Base-by-base conservation (phyloP, 2,888 invertebrate genomes). In the Pammene aurita region DNA sequence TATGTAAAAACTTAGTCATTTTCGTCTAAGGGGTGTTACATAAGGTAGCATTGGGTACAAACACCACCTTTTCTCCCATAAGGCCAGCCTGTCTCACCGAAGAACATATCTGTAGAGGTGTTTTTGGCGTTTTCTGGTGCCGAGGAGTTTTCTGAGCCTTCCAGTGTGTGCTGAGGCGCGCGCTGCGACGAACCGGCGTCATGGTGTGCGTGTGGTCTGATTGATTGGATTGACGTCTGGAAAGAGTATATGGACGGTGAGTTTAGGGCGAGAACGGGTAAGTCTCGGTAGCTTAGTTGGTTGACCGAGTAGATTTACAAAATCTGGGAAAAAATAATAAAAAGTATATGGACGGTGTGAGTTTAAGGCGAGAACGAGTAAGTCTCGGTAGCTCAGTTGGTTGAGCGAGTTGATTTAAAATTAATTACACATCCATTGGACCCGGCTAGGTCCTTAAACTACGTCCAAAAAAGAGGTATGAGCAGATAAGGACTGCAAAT, bases 141-240 rank as follows among this genome's bases (percentile, higher is more conserved):
- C 38, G 44, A 14, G 54, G 54, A 1, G 54, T 54, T 4, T 54
- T 54, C 14, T 58, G 42, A 7, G 60, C 65, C 55, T 73, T 72
- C 63, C 74, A 73, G 18, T 75, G 77, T 0, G 66, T 11, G 34
- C 79, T 80, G 0, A 92, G 75, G 0, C 93, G 79, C 0, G 84
- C 87, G 71, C 93, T 93, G 52, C 93, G 84, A 0, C 93, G 81
- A 0, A 94, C 93, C 0, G 94, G 94, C 0, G 93, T 94, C 50
- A 90, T 89, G 1, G 88, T 85, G 73, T 84, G 86, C 70, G 81
- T 83, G 0, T 77, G 67, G 6, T 77, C 77, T 0, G 67, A 60
- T 0, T 74, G 76, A 5, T 72, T 77, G 0, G 85, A 82, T 58
- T 83, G 77, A 1, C 77, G 77, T 55, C 81, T 81, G 78, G n/a